Evolutionary conservation across 2,888 invertebrate genomes (phyloP).

Genomic region (Heliconius ethilla): DNA sequence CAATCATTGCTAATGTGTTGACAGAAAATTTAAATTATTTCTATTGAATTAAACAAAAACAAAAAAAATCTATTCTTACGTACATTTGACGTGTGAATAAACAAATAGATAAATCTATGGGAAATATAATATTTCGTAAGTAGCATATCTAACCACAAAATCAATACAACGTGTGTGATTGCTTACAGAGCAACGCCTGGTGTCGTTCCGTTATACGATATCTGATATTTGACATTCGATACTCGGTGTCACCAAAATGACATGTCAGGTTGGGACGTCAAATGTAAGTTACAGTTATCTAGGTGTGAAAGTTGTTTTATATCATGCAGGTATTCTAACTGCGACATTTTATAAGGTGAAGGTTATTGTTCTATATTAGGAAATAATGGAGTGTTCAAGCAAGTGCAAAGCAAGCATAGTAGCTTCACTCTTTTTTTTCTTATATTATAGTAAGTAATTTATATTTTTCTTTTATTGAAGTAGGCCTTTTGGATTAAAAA

Average conservation of each 20-base stretch:
- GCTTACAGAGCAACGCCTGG: conserved; percentile 55
- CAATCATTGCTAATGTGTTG: too few relatives aligned
- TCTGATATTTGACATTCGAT: conserved; percentile 53
- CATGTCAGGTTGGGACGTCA: conserved; percentile 44
- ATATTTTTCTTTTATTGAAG: too few relatives aligned
- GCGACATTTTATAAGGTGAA: conserved; percentile 23
- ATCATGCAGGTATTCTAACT: conserved; percentile 13
- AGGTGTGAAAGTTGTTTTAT: conserved; percentile 36
- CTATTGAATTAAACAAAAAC: background rate
- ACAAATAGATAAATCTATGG: background rate
- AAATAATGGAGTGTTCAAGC: background rate
- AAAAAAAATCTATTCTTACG: background rate
- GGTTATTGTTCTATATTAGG: background rate
- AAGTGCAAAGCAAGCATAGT: background rate
- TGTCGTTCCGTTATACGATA: conserved; percentile 52
- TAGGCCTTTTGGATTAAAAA: too few relatives aligned
- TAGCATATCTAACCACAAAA: conserved; percentile 60
- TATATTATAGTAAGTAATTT: background rate
- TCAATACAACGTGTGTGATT: conserved; percentile 52
- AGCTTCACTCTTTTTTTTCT: background rate
- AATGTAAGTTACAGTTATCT: conserved; percentile 39
- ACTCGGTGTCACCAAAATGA: conserved; percentile 45
- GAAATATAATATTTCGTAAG: conserved; percentile 44
- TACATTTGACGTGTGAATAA: background rate
- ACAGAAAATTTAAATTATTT: too few relatives aligned